These are phyloP conservation scores for Pyrrhia umbra DNA, from an alignment of 2,888 invertebrate genomes.

Conservation along the genomic window DNA sequence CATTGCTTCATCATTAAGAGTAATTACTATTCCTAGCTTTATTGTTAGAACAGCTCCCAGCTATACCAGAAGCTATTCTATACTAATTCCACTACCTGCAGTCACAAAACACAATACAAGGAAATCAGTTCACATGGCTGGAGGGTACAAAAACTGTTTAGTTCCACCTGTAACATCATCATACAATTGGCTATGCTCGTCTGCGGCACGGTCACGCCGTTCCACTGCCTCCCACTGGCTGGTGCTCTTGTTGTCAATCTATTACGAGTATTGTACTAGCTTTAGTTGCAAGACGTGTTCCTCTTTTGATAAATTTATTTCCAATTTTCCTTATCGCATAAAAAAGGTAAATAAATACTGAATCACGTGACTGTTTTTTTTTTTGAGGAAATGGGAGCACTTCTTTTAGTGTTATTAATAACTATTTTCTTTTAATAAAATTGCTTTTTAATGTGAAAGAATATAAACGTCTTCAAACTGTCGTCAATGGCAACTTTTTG, in stretches of 20 bases:
- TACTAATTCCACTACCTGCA: conserved; percentile 11
- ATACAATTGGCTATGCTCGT: conserved; percentile 45
- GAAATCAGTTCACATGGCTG: conserved; percentile 47
- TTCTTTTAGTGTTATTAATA: no score
- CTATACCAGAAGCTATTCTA: conserved; percentile 16
- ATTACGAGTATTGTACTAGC: conserved; percentile 47
- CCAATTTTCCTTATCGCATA: conserved; percentile 2
- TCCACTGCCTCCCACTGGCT: not conserved
- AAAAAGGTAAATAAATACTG: conserved; percentile 47
- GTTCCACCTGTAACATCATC: conserved; percentile 50
- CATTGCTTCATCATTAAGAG: not conserved
- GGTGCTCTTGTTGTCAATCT: conserved; percentile 38
- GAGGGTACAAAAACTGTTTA: conserved; percentile 46
- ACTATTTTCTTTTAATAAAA: no score
- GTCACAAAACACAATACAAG: conserved; percentile 38
- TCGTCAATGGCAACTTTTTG: no score
- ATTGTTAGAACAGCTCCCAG: not conserved
- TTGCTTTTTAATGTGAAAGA: no score
- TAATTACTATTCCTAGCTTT: not conserved
- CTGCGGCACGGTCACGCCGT: conserved; percentile 36
- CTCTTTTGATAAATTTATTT: conserved; percentile 21
- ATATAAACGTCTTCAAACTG: no score
- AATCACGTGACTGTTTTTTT: conserved; percentile 19
- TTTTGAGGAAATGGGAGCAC: not conserved
- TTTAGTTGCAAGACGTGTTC: conserved; percentile 13